These are phyloP conservation scores for Anolis sagrei DNA, from an alignment of 2,113 vertebrate genomes.

Conservation along the genomic window DNA sequence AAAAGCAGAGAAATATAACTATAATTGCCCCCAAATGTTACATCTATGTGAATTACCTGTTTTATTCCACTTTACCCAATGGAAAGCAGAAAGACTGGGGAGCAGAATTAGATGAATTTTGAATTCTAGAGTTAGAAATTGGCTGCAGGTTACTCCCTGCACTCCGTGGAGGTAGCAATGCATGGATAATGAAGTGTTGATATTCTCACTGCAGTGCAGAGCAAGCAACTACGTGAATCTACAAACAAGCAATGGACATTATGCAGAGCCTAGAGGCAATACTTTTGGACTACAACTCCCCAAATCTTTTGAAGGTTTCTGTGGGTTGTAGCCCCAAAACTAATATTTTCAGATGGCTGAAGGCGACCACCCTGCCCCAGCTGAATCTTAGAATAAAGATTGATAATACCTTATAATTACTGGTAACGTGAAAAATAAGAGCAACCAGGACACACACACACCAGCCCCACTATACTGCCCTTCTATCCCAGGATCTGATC, in stretches of 20 bases:
- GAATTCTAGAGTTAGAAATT: background rate
- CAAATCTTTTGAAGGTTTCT: background rate
- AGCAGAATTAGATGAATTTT: background rate
- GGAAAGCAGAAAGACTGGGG: background rate
- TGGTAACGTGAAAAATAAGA: background rate
- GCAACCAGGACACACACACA: background rate
- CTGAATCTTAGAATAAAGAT: background rate
- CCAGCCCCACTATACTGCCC: too few species aligned
- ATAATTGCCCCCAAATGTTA: slow-evolving; percentile 13
- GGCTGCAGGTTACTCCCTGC: background rate
- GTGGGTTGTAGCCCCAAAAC: background rate
- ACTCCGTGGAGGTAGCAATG: too few species aligned
- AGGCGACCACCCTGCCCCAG: background rate
- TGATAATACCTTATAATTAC: background rate
- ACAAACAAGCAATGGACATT: background rate
- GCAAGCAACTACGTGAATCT: background rate
- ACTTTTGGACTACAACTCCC: background rate
- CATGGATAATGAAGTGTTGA: background rate
- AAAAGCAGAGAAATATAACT: slow-evolving; percentile 12
- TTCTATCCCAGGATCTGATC: too few species aligned
- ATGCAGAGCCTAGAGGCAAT: background rate
- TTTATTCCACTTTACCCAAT: background rate
- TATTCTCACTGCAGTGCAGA: background rate
- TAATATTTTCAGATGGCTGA: background rate
- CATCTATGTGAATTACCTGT: background rate